phyloP scores from a whole-genome alignment of 2,113 vertebrate genomes.

The Climacteris rufus region DNA sequence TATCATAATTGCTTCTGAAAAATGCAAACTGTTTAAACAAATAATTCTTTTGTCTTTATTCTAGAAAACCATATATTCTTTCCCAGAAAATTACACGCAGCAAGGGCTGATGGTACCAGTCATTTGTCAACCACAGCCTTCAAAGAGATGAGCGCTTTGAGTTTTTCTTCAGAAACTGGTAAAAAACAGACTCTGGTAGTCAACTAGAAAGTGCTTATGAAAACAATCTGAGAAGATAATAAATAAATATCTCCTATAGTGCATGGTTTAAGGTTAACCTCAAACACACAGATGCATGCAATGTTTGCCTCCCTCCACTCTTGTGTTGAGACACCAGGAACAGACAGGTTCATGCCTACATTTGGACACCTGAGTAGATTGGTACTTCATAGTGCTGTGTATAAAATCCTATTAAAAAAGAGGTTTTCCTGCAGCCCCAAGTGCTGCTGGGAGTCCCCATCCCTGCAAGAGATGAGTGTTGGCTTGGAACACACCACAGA shows the following conservation, averaged over 20 bases:
- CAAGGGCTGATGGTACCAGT: not conserved
- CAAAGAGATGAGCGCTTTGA: not conserved
- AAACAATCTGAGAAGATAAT: not conserved
- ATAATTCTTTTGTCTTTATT: not conserved
- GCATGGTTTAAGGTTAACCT: not conserved
- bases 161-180: not conserved
- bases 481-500: not conserved
- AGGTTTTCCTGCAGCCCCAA: not conserved
- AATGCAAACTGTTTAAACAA: not conserved
- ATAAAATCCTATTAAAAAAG: not conserved
- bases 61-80: not conserved
- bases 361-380: not conserved
- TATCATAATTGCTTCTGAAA: conserved; percentile 1
- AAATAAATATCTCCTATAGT: not conserved
- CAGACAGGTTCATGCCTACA: not conserved
- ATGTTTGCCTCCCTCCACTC: not conserved
- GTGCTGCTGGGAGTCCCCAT: not conserved
- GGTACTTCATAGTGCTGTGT: not conserved
- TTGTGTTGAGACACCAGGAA: not conserved
- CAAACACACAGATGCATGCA: not conserved
- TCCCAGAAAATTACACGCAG: not conserved
- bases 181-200: not conserved
- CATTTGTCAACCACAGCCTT: not conserved
- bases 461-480: not conserved
- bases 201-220: not conserved